Percentiles rank a stretch among this genome's conserved stretches.
Evolutionary conservation across 2,888 invertebrate species (phyloP).

Genomic region (Megalurothrips usitatus): DNA sequence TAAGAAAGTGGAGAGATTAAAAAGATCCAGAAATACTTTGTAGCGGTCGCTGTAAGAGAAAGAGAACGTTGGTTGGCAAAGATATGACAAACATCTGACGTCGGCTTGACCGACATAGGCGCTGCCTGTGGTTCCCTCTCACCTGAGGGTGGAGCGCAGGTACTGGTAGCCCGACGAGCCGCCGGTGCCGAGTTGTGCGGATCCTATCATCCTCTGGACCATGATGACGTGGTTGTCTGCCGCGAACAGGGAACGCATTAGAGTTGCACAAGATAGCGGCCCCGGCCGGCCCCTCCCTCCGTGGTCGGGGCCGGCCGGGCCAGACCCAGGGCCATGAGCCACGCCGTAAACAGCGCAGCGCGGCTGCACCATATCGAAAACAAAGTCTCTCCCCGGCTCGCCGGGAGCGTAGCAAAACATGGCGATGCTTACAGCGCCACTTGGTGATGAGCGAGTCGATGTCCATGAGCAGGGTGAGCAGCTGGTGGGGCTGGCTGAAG

Average conservation of each 20-base stretch:
- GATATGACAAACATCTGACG: slow-evolving; percentile 27
- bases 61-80: slow-evolving; percentile 30
- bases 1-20: slow-evolving; percentile 94
- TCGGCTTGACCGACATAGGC: background rate
- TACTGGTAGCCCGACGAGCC: slow-evolving; percentile 99
- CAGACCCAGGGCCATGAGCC: too few species aligned
- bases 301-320: background rate
- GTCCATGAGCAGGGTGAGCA: slow-evolving; percentile 91
- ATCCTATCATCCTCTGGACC: slow-evolving; percentile 98
- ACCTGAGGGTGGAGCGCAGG: slow-evolving; percentile 93
- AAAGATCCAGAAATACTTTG: slow-evolving; percentile 95
- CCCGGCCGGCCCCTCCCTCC: background rate
- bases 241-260: slow-evolving; percentile 36
- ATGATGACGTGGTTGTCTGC: slow-evolving; percentile 96
- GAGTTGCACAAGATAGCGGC: slow-evolving; percentile 28
- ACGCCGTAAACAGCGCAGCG: too few species aligned
- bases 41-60: slow-evolving; percentile 80
- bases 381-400: slow-evolving; percentile 25
- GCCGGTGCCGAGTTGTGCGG: slow-evolving; percentile 92
- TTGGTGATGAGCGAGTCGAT: slow-evolving; percentile 97
- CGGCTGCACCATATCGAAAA: slow-evolving; percentile 26
- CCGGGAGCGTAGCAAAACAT: slow-evolving; percentile 29
- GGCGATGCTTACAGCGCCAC: slow-evolving; percentile 85
- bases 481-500: slow-evolving; percentile 96
- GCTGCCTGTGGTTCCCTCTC: slow-evolving; percentile 36